Percentiles rank a stretch among this genome's conserved stretches.
Conservation (phyloP, 1,140 invertebrate genomes). For the Cotesia vestalis region DNA sequence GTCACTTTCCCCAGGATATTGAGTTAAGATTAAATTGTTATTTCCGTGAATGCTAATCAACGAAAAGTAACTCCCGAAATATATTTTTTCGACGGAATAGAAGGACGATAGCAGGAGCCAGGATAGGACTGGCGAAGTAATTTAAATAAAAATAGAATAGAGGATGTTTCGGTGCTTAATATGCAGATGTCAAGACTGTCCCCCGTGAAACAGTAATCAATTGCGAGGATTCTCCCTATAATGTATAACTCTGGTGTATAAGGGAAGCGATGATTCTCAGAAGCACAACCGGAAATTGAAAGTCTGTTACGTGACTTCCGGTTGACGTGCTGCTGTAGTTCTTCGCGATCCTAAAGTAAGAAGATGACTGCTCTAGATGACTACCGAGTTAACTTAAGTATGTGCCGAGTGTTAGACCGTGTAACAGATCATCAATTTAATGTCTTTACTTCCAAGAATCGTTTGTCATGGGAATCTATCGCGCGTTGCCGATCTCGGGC, state of each 20-base stretch:
- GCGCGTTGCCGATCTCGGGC: slow-evolving; percentile 24
- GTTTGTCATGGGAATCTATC: slow-evolving; percentile 36
- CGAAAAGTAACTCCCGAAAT: too few relatives aligned
- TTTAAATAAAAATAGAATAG: too few relatives aligned
- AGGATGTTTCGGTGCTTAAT: too few relatives aligned
- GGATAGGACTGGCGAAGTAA: too few relatives aligned
- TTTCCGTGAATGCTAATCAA: slow-evolving; percentile 41
- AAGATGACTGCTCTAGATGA: too few relatives aligned
- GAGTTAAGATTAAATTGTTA: slow-evolving; percentile 36
- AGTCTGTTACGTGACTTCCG: slow-evolving; percentile 56
- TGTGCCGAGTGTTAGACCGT: background rate
- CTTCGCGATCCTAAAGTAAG: background rate
- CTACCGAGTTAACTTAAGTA: background rate
- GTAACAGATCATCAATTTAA: slow-evolving; percentile 30
- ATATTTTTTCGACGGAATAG: slow-evolving; percentile 15
- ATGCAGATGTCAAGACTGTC: slow-evolving; percentile 11
- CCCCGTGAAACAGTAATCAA: slow-evolving; percentile 32
- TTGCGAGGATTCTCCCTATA: slow-evolving; percentile 28
- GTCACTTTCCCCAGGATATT: slow-evolving; percentile 40
- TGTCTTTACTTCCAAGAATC: slow-evolving; percentile 32
- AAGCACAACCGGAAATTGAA: slow-evolving; percentile 54
- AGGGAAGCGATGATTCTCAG: slow-evolving; percentile 25
- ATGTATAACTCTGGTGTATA: slow-evolving; percentile 2
- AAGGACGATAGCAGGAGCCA: background rate
- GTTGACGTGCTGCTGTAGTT: slow-evolving; percentile 34